Percentiles rank a stretch among this genome's conserved stretches.
Evolutionary conservation across 2,113 vertebrate species (phyloP).

Genomic region (Lontra canadensis): DNA sequence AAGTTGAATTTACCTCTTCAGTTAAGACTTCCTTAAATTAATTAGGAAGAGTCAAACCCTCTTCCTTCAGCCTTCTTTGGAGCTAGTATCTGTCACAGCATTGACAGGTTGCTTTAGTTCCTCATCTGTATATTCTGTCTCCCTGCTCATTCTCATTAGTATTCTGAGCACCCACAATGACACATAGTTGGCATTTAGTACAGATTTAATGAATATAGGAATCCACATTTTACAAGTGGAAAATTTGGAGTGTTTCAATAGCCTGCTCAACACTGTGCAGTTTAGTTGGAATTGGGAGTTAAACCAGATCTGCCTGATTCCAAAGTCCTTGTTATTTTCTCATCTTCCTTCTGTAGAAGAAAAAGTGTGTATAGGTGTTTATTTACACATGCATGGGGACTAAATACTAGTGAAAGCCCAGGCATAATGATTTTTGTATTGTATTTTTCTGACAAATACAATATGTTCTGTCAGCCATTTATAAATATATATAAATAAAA

Average conservation of each 20-base stretch:
- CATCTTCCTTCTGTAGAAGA: not conserved
- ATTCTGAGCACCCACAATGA: not conserved
- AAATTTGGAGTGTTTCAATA: not conserved
- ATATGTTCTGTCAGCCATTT: not conserved
- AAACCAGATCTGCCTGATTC: not conserved
- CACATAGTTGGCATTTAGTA: not conserved
- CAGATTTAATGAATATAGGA: not conserved
- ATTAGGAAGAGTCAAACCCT: not conserved
- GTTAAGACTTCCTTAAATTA: not conserved
- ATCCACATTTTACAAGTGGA: not conserved
- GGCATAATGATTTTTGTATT: not conserved
- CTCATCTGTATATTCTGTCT: not conserved
- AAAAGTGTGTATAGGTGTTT: not conserved
- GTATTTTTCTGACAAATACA: not conserved
- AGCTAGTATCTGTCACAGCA: not conserved
- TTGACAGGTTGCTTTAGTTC: not conserved
- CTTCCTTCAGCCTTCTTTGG: not conserved
- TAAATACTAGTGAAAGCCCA: conserved; percentile 4
- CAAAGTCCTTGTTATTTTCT: conserved; percentile 8
- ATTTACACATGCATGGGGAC: not conserved
- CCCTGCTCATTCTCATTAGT: not conserved
- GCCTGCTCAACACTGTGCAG: not conserved
- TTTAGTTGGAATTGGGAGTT: not conserved
- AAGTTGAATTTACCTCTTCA: not conserved
- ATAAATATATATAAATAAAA: conserved; percentile 8